Evolutionary conservation across 2,888 invertebrate species (phyloP), one percentile per base, ranked within the genome.

Genomic region (Noctua janthina): DNA sequence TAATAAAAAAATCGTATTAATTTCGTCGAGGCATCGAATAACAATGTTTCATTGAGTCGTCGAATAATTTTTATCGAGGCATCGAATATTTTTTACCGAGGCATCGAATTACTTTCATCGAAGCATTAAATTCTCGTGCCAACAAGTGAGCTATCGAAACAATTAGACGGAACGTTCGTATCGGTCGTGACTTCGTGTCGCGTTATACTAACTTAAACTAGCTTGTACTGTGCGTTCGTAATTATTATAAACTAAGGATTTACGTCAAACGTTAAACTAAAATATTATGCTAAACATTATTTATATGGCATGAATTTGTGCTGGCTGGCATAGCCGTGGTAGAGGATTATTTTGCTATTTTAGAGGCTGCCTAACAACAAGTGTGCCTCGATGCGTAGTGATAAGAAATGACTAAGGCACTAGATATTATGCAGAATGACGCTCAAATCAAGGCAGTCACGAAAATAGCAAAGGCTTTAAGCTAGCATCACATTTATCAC

Each of bases 141-240:
- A 75, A 74, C 84, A 74, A 82, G 78, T 39, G 74, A 81, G 77
- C 72, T 76, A 68, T 84, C 85, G 80, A 62, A 85, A 87, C 74
- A 82, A 72, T 76, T 84, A 88, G 83, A 90, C 90, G 92, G 91
- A 92, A 91, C 91, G 92, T 94, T 94, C 95, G 91, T 91, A 87
- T 95, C 95, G 95, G 92, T 95, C 95, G 95, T 91, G 88, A 91
- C 91, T 90, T 87, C 90, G 92, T 91, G 91, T 90, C 87, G 91
- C 89, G 88, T 88, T 86, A 87, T 87, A 82, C 88, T 90, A 94
- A 92, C 95, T 95, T 94, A 95, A 78, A 73, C 95, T 96, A 96
- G 92, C 92, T 96, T 96, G 96, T 96, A 96, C 96, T 95, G 93
- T 94, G 93, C 93, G 92, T 93, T 92, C 91, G 88, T 87, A 82